Percentiles rank a stretch among this genome's conserved stretches.
Conservation (phyloP, 2,888 invertebrate genomes). For the Xestia xanthographa region DNA sequence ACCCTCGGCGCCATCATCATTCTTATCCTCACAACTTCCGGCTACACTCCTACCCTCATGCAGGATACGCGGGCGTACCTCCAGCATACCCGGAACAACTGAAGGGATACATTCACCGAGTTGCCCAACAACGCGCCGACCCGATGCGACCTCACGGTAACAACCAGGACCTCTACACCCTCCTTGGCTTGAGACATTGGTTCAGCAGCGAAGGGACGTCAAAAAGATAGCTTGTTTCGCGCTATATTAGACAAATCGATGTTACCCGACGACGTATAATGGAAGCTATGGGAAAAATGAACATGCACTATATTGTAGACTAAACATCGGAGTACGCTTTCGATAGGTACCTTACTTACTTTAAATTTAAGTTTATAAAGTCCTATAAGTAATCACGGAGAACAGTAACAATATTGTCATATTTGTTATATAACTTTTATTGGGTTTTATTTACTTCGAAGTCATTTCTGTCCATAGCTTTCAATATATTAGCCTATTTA, state of each 20-base stretch:
- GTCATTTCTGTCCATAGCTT: conserved; percentile 82
- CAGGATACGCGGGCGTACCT: conserved; percentile 73
- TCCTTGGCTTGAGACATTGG: conserved; percentile 88
- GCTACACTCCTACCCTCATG: conserved; percentile 78
- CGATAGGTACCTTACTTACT: conserved; percentile 32
- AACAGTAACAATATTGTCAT: conserved; percentile 21
- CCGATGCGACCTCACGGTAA: conserved; percentile 77
- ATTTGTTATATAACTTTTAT: conserved; percentile 6
- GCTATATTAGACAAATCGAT: conserved; percentile 84
- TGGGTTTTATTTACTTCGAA: conserved; percentile 44
- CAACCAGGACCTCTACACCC: conserved; percentile 86
- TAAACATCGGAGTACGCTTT: conserved; percentile 53
- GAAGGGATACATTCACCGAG: conserved; percentile 79
- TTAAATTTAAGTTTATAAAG: conserved; percentile 15
- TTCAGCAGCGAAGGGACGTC: conserved; percentile 87
- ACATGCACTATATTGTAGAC: conserved; percentile 57
- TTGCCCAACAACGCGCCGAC: conserved; percentile 76
- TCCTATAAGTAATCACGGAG: neutral
- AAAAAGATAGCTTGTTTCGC: conserved; percentile 85
- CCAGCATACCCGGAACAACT: conserved; percentile 78
- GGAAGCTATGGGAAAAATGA: conserved; percentile 86
- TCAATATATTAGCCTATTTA: conserved; percentile 89
- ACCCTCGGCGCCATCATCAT: conserved; percentile 87
- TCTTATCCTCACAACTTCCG: conserved; percentile 84
- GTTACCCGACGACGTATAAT: conserved; percentile 90